Base-by-base conservation (phyloP, 2,797 vertebrate species). In the Anniella stebbinsi region DNA sequence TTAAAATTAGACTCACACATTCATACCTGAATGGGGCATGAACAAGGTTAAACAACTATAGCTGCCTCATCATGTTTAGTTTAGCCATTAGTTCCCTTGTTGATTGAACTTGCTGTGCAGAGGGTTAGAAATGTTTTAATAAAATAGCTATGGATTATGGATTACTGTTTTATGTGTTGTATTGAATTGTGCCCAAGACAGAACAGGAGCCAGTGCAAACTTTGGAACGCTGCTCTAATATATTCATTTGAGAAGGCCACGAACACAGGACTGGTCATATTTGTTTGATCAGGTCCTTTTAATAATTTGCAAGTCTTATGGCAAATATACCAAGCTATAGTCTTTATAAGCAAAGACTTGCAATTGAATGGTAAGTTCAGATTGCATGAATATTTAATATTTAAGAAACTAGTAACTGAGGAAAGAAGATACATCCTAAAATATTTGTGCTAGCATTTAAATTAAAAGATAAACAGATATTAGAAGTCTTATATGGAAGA, bases 381-480 rank as follows among this genome's bases (percentile, higher is more conserved):
- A 70, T 7, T 82, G 21, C 9, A 51, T 4, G 54, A 72, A 33
- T 5, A 4, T 25, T 84, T 51, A 70, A 51, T 51, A 54, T 54
- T 84, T 84, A 38, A 3, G 12, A 83, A 83, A 83, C 21, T 13
- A 28, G 13, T 33, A 51, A 84, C n/a, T 3, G 11, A 1, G 11
- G n/a, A n/a, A 41, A 76, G n/a, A 80, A 54, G 11, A 51, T 69
- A 72, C 72, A 72, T 54, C 45, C 12, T 85, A 69, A 72, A 85
- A 45, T 54, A 11, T 72, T 72, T 15, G 30, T 85, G 45, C 45
- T 36, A 12, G 30, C 45, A 36, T 51, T 54, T 33, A 30, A 84
- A 84, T 84, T 84, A n/a, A 48, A 84, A 25, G 8, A 83, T 70
- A 41, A 67, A 84, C 30, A 48, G 83, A 36, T 81, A 36, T 36